Conservation (phyloP, 2,888 invertebrate species). For the Watsonalla cultraria region DNA sequence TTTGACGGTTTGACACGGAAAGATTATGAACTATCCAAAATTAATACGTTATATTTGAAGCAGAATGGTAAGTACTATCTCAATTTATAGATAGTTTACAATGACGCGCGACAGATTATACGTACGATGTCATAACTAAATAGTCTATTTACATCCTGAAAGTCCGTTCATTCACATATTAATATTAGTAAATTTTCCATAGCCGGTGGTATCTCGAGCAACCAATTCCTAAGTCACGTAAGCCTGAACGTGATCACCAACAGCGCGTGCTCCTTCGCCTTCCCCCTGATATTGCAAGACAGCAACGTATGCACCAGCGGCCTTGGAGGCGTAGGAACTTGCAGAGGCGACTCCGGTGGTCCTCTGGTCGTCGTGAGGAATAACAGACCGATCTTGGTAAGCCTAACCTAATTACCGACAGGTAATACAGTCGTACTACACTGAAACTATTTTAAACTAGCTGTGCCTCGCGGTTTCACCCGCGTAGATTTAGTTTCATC, state of each 20-base stretch:
- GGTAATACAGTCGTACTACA: background rate
- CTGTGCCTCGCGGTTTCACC: too few species aligned
- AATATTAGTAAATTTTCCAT: conserved; percentile 1
- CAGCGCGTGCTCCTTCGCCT: conserved; percentile 23
- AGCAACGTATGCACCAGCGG: conserved; percentile 49
- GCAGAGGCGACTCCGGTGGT: conserved; percentile 57
- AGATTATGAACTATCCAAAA: too few species aligned
- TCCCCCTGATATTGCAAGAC: conserved; percentile 27
- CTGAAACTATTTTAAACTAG: too few species aligned
- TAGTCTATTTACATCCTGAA: too few species aligned
- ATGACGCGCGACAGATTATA: too few species aligned
- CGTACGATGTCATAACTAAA: too few species aligned
- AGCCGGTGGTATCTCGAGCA: conserved; percentile 23
- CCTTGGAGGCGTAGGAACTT: conserved; percentile 30
- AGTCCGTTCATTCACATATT: too few species aligned
- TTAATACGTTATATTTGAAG: too few species aligned
- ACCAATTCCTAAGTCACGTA: conserved; percentile 30
- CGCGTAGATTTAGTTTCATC: too few species aligned
- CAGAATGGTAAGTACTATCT: too few species aligned
- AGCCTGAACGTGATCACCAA: conserved; percentile 41
- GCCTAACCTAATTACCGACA: conserved; percentile 5
- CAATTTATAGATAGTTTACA: too few species aligned
- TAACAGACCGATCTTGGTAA: conserved; percentile 33
- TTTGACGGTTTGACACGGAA: too few species aligned
- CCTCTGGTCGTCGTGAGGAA: conserved; percentile 33